Base-by-base conservation (phyloP, 2,797 vertebrate genomes). In the Acipenser transmontanus region DNA sequence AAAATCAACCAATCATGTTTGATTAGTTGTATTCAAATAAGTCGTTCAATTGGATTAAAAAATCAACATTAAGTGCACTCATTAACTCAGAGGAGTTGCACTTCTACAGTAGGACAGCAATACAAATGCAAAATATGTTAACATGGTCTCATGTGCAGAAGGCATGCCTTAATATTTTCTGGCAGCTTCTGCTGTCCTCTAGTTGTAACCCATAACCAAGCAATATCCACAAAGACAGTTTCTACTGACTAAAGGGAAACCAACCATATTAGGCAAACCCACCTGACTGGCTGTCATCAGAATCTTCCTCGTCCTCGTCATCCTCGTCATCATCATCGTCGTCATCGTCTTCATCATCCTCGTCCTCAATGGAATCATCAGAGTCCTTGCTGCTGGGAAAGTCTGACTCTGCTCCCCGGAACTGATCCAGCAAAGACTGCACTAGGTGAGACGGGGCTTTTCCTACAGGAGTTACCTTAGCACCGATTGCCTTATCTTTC, bases 251-350 rank as follows among this genome's bases (percentile, higher is more conserved):
- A 34, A 34, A 34, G 34, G 34, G 34, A 34, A 34, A 34, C 34
- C 34, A 34, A 34, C 34, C 34, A 34, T 52, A 12, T 12, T 11
- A 52, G 8, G 2, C 51, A 49, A 63, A 72, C 82, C 71, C 63
- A 98, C 96, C 96, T 92, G 96, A 96, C 76, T 94, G 87, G 78
- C 93, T 97, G 78, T 94, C 93, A 77, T 90, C 91, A 74, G 92
- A 93, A 82, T 95, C 93, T 66, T 90, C 82, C 60, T 73, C 90
- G 73, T 98, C 93, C 66, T 95, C 95, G 65, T 97, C 95, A 63
- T 92, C 90, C 0, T 92, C 91, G 34, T 97, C 88, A 20, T 98
- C 93, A 61, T 94, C 94, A 11, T 91, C 90, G 6, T 95, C 91
- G 1, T 96, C 94, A 5, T 95, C 94, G 1, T 99, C 91, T 0